phyloP scores from a whole-genome alignment of 2,888 invertebrate genomes.

The Xestia sexstrigata region DNA sequence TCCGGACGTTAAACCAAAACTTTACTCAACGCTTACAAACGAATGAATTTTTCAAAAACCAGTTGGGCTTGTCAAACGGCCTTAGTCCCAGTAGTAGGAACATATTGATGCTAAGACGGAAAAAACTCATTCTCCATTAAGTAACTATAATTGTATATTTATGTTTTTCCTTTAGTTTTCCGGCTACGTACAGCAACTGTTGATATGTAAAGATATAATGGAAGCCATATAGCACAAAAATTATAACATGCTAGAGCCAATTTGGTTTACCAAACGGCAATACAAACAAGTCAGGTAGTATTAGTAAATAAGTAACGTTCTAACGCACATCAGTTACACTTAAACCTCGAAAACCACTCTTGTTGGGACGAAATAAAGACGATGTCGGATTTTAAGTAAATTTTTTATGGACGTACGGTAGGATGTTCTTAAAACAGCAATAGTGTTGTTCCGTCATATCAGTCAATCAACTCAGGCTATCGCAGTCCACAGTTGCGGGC shows the following conservation, averaged over 20 bases:
- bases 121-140: not conserved
- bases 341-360: not conserved
- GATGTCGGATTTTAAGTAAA: not conserved
- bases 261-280: not conserved
- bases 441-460: not conserved
- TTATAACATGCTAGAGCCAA: not conserved
- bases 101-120: not conserved
- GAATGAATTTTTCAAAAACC: too few relatives aligned
- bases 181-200: not conserved
- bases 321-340: not conserved
- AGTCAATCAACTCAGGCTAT: not conserved
- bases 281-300: not conserved
- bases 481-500: not conserved
- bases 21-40: too few relatives aligned
- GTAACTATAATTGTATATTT: not conserved
- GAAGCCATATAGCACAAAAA: conserved; percentile 13
- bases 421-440: not conserved
- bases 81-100: not conserved
- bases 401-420: not conserved
- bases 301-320: not conserved
- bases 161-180: not conserved
- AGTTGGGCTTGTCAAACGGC: too few relatives aligned
- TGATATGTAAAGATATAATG: not conserved
- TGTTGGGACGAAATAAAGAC: not conserved
- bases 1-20: too few relatives aligned